Percentiles rank a stretch among this genome's conserved stretches.
These are phyloP conservation scores for Nemapogon koenigi DNA, from an alignment of 2,888 invertebrate species.

Conservation along the genomic window DNA sequence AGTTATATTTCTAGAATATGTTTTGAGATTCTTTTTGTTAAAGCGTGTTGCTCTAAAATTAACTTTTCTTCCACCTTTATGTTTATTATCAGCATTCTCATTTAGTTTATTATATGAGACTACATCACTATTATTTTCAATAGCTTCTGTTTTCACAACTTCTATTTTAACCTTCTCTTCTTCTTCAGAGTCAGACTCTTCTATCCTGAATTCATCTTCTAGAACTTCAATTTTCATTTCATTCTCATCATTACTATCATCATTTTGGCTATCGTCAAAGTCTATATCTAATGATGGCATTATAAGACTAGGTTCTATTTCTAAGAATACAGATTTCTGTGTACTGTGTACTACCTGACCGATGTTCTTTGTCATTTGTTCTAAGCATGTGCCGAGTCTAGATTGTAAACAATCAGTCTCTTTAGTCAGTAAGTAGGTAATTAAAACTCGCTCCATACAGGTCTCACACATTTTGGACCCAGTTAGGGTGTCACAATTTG, in stretches of 20 bases:
- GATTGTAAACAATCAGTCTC: slow-evolving; percentile 32
- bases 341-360: slow-evolving; percentile 21
- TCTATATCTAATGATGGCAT: slow-evolving; percentile 24
- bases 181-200: slow-evolving; percentile 30
- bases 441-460: slow-evolving; percentile 40
- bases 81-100: background rate
- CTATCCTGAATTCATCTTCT: slow-evolving; percentile 48
- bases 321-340: slow-evolving; percentile 37
- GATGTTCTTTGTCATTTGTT: slow-evolving; percentile 32
- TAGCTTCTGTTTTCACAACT: too few species aligned
- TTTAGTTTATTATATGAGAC: background rate
- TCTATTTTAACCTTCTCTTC: slow-evolving; percentile 6
- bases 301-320: slow-evolving; percentile 35
- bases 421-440: slow-evolving; percentile 37
- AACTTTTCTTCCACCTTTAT: background rate
- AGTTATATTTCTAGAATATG: slow-evolving; percentile 26
- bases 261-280: background rate
- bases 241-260: slow-evolving; percentile 23
- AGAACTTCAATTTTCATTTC: slow-evolving; percentile 37
- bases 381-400: slow-evolving; percentile 36
- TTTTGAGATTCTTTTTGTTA: slow-evolving; percentile 25
- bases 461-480: slow-evolving; percentile 49
- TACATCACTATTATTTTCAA: too few species aligned
- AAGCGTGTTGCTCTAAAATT: slow-evolving; percentile 6
- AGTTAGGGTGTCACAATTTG: too few species aligned